Evolutionary conservation across 2,113 vertebrate species (phyloP).

Genomic region (Clarias batrachus): DNA sequence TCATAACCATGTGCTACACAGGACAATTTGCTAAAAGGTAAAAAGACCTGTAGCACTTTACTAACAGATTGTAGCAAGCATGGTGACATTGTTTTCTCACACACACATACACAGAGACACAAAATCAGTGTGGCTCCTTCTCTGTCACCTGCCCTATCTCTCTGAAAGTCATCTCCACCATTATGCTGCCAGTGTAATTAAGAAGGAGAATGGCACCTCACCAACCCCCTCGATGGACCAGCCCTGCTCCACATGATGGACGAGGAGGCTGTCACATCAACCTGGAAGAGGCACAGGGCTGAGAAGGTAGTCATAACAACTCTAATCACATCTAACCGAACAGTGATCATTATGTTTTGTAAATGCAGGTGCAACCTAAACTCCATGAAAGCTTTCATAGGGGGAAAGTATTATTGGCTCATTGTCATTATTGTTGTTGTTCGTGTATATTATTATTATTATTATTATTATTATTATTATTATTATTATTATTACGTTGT

Average conservation of each 20-base stretch:
- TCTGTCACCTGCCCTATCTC: constrained; percentile 58
- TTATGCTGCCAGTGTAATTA: constrained; percentile 73
- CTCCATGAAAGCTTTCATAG: not conserved
- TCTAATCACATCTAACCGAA: constrained; percentile 36
- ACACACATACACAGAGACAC: constrained; percentile 66
- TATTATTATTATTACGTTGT: not conserved
- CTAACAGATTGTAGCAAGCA: not conserved
- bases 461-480: too few relatives aligned
- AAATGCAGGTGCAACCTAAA: constrained; percentile 7
- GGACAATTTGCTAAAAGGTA: too few relatives aligned
- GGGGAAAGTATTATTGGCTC: not conserved
- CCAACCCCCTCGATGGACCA: constrained; percentile 67
- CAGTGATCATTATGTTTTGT: constrained; percentile 27
- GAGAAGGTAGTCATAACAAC: constrained; percentile 27
- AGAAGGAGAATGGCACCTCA: constrained; percentile 69
- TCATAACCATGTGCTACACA: not conserved
- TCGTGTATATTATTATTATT: not conserved
- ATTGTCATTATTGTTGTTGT: constrained; percentile 15
- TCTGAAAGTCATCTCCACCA: constrained; percentile 71
- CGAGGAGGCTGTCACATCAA: constrained; percentile 69
- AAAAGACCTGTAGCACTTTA: not conserved
- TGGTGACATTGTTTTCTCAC: not conserved
- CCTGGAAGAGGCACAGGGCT: constrained; percentile 59
- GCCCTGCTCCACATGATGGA: constrained; percentile 66
- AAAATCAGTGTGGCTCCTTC: constrained; percentile 49